A percentile compares a stretch with the other conserved stretches of the same genome.
Conservation (phyloP, 2,113 vertebrate genomes). For the Brienomyrus longianalis region DNA sequence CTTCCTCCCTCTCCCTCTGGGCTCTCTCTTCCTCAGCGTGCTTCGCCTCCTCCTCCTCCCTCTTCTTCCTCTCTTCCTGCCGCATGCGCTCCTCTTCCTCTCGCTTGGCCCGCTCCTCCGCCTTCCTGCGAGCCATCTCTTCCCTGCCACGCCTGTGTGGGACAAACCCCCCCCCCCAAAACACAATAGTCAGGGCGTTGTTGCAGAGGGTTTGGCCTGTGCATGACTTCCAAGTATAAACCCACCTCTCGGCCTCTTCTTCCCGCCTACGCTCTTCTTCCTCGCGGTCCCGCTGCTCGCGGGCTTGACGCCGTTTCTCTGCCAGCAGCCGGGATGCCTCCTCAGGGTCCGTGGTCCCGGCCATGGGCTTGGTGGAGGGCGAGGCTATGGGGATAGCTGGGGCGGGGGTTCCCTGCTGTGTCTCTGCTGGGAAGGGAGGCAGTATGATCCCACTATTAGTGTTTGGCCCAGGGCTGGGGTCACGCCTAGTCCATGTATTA, state of each 20-base stretch:
- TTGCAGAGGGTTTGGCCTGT: not conserved
- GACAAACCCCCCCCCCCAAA: not conserved
- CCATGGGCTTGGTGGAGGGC: constrained; percentile 59
- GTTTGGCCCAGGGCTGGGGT: constrained; percentile 27
- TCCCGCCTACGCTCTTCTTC: constrained; percentile 72
- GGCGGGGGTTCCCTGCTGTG: constrained; percentile 23
- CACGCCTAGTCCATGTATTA: constrained; percentile 23
- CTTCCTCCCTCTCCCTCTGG: constrained; percentile 68
- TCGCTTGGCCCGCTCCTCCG: constrained; percentile 68
- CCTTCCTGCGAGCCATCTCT: constrained; percentile 73
- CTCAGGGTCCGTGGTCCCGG: constrained; percentile 84
- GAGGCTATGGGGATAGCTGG: constrained; percentile 19
- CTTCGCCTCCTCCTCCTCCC: constrained; percentile 65
- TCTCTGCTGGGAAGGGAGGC: constrained; percentile 24
- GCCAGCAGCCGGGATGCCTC: constrained; percentile 83
- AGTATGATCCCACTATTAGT: constrained; percentile 1
- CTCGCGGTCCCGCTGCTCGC: constrained; percentile 83
- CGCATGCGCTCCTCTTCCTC: constrained; percentile 66
- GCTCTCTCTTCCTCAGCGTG: constrained; percentile 64
- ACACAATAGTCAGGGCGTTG: not conserved
- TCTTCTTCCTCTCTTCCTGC: constrained; percentile 56
- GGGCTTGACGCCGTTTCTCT: constrained; percentile 84
- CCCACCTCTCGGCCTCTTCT: constrained; percentile 79
- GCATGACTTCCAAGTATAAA: not conserved
- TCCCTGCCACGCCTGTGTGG: constrained; percentile 73